Evolutionary conservation across 2,797 vertebrate species (phyloP), one percentile per base, ranked within the genome.

Genomic region (Amblyraja radiata): DNA sequence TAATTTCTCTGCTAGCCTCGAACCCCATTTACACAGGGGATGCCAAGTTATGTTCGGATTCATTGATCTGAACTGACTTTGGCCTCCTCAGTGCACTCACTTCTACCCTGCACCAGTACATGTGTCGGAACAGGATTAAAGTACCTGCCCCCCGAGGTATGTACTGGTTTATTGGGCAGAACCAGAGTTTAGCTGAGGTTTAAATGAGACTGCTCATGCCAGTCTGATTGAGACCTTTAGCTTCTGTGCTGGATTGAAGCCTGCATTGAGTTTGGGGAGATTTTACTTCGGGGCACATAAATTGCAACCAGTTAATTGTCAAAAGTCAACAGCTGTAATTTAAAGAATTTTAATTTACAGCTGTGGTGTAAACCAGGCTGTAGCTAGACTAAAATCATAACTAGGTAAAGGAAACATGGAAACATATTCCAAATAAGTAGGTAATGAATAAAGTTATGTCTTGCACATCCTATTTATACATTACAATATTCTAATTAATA

Each of bases 1-100:
- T 97, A 96, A 96, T 95, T 96, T 92, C 90, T 92, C 90, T 58
- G 90, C 71, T 92, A 76, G 90, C 90, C 90, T 92, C 90, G 68
- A 54, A 74, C 90, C 90, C 90, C 90, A 92, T 92, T 92, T 92
- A 92, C 90, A 92, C 90, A 71, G 90, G 90, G 46, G 90, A 76
- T 58, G 46, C 54, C 71, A 92, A 76, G n/a, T 58, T 92, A 71
- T 74, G 90, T 92, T 76, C 90, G 90, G 90, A 92, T 92, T 28
- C 6, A 54, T 54, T 28, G 39, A 92, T 92, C 90, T 76, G 90
- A 92, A 92, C 28, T 92, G 39, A 92, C 46, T 73, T 92, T 92
- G 90, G 73, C 73, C 90, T 92, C 90, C 90, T 90, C 76, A n/a
- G 71, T 92, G 73, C 65, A 73, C 90, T 74, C 71, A 91, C 71